phyloP scores from a whole-genome alignment of 2,888 invertebrate species.

The Disparrhopalites patrizii region DNA sequence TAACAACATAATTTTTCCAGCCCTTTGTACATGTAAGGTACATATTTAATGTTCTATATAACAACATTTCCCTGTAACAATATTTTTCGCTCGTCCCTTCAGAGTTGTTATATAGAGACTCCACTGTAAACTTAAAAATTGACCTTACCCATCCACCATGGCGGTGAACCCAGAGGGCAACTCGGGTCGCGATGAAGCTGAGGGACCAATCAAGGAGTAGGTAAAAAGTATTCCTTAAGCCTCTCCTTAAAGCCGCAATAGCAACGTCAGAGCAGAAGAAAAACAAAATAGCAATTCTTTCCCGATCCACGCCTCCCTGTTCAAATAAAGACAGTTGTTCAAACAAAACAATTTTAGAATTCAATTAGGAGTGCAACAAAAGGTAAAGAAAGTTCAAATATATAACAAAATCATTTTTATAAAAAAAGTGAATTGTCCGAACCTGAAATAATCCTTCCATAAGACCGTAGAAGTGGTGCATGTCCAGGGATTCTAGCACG shows the following conservation, averaged over 20 bases:
- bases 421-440: no score
- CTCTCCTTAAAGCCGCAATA: conserved; percentile 53
- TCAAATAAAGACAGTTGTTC: not conserved
- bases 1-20: no score
- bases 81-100: no score
- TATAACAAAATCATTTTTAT: no score
- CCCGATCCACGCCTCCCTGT: conserved; percentile 56
- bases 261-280: conserved; percentile 60
- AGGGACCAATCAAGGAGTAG: conserved; percentile 60
- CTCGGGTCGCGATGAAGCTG: conserved; percentile 57
- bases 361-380: no score
- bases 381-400: no score
- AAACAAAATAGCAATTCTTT: conserved; percentile 58
- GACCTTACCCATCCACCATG: conserved; percentile 60
- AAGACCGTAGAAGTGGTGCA: not conserved
- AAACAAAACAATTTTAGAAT: not conserved
- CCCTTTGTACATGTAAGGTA: no score
- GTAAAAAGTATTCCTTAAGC: conserved; percentile 56
- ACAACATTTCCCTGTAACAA: no score
- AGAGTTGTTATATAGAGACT: no score
- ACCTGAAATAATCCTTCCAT: not conserved
- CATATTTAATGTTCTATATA: no score
- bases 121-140: no score
- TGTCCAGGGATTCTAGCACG: not conserved
- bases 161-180: conserved; percentile 59